A percentile compares a stretch with the other conserved stretches of the same genome.
These are phyloP conservation scores for Tolmerus cingulatus DNA, from an alignment of 2,888 invertebrate species.

Conservation along the genomic window DNA sequence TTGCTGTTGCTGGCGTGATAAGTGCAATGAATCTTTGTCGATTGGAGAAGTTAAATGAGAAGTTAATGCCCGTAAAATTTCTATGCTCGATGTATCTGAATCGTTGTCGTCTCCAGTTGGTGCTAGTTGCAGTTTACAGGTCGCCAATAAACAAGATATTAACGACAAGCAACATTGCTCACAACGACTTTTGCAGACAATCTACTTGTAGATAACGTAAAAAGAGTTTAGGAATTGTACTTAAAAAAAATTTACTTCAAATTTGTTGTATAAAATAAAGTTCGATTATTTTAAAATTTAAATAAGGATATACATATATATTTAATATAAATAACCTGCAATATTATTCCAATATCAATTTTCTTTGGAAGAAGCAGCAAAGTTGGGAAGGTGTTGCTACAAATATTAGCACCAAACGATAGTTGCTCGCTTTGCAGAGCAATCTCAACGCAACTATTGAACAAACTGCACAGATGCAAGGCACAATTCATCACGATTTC, in stretches of 20 bases:
- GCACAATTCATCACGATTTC: conserved; percentile 49
- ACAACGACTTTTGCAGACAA: conserved; percentile 71
- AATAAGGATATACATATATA: no score
- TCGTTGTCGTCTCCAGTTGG: conserved; percentile 55
- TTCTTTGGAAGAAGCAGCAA: conserved; percentile 75
- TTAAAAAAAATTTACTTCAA: neutral
- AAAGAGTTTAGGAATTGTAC: neutral
- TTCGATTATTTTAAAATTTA: no score
- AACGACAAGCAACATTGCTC: conserved; percentile 75
- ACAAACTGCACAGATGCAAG: conserved; percentile 45
- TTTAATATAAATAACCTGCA: conserved; percentile 68
- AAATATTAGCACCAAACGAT: conserved; percentile 63
- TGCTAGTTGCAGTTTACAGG: conserved; percentile 50
- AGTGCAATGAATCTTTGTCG: conserved; percentile 26
- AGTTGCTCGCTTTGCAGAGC: conserved; percentile 45
- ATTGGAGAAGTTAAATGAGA: conserved; percentile 53
- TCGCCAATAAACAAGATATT: conserved; percentile 50
- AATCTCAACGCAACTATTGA: conserved; percentile 47
- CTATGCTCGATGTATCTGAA: conserved; percentile 60
- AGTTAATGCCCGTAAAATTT: conserved; percentile 59
- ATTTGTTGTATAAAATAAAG: no score
- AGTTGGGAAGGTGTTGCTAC: conserved; percentile 79
- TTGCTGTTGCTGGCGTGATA: neutral
- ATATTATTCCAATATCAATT: conserved; percentile 75
- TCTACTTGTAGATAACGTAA: conserved; percentile 17